Conservation (phyloP, 2,797 vertebrate species). For the Sardinella longiceps region DNA sequence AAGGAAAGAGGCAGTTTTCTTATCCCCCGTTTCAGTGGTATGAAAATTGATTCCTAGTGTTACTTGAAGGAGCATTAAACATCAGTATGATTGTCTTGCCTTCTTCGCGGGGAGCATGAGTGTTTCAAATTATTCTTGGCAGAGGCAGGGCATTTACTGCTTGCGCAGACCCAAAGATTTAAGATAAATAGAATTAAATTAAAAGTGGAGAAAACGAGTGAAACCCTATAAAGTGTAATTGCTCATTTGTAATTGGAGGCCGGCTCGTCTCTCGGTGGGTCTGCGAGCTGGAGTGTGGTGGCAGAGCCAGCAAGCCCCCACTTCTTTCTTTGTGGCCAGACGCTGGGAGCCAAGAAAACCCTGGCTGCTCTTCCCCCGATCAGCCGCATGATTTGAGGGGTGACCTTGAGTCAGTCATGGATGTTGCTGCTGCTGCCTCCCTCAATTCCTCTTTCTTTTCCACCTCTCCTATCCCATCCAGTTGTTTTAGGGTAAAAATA, state of each 20-base stretch:
- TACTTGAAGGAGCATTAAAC: conserved; percentile 34
- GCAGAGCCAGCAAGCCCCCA: conserved; percentile 50
- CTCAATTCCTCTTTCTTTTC: neutral
- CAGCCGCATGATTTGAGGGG: conserved; percentile 63
- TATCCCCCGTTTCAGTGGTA: conserved; percentile 8
- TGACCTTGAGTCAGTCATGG: conserved; percentile 66
- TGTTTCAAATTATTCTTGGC: conserved; percentile 26
- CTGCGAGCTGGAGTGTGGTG: conserved; percentile 58
- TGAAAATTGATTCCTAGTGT: conserved; percentile 21
- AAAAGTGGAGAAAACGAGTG: conserved; percentile 53
- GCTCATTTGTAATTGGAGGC: conserved; percentile 67
- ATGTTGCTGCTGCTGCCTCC: conserved; percentile 49
- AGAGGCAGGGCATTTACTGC: conserved; percentile 43
- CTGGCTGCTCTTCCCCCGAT: conserved; percentile 60
- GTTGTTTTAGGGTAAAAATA: conserved; percentile 49
- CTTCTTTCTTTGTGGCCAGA: conserved; percentile 57
- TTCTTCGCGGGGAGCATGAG: conserved; percentile 4
- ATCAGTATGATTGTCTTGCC: conserved; percentile 27
- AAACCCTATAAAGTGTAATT: conserved; percentile 61
- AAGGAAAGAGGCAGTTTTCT: conserved; percentile 1
- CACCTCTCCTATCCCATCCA: neutral
- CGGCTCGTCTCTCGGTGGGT: conserved; percentile 55
- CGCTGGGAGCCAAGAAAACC: conserved; percentile 62
- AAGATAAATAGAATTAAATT: conserved; percentile 67
- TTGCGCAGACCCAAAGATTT: conserved; percentile 59